phyloP scores from a whole-genome alignment of 2,113 vertebrate species.

The Oreocharis arfaki region DNA sequence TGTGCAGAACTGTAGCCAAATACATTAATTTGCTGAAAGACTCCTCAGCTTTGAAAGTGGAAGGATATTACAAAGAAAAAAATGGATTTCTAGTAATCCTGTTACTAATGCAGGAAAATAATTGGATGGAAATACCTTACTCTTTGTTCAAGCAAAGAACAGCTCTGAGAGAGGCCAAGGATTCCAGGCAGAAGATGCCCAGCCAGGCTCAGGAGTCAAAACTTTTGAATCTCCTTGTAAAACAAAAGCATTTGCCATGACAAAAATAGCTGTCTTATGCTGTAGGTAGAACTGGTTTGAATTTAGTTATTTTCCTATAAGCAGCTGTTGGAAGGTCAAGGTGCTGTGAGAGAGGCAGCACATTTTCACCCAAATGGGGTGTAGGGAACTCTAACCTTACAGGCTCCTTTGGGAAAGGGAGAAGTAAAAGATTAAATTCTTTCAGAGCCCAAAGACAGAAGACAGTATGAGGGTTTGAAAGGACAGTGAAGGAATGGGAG shows the following conservation, averaged over 20 bases:
- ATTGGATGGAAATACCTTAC: neutral
- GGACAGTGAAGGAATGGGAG: neutral
- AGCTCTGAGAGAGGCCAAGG: neutral
- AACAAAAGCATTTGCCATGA: neutral
- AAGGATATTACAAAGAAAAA: neutral
- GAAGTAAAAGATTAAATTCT: neutral
- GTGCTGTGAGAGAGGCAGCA: neutral
- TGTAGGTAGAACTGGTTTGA: neutral
- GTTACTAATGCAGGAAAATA: neutral
- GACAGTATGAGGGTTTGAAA: neutral
- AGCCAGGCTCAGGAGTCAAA: neutral
- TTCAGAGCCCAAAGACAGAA: neutral
- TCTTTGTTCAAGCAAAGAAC: neutral
- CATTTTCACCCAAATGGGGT: neutral
- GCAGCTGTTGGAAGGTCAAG: neutral
- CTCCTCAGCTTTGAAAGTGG: neutral
- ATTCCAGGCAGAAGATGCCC: neutral
- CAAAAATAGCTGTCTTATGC: neutral
- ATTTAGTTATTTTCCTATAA: neutral
- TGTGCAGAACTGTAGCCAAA: neutral
- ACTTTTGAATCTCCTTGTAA: neutral
- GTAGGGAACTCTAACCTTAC: neutral
- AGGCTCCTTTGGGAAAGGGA: neutral
- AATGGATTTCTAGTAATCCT: neutral
- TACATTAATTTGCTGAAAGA: neutral